Evolutionary conservation across 2,113 vertebrate species (phyloP).

Genomic region (Phyllostomus discolor): DNA sequence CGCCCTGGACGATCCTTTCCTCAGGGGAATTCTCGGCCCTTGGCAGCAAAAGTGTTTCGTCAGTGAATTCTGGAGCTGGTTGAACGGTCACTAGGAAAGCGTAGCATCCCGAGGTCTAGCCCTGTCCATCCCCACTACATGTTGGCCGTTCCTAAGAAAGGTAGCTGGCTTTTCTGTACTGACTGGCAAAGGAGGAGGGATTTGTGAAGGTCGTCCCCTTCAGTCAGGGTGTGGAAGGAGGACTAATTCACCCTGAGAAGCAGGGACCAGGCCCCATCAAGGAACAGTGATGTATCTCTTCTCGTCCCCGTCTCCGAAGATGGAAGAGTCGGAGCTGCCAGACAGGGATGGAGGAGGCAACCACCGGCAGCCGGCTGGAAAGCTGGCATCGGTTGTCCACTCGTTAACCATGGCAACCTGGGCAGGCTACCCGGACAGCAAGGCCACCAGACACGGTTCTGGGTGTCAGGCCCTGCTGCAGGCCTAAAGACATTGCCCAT

Average conservation of each 20-base stretch:
- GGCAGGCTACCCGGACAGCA: not conserved
- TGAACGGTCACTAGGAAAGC: not conserved
- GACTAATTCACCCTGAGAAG: not conserved
- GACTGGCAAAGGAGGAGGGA: not conserved
- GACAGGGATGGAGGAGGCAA: not conserved
- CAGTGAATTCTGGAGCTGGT: not conserved
- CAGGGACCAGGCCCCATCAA: not conserved
- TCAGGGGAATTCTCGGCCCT: not conserved
- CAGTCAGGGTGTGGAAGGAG: not conserved
- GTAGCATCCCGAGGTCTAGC: not conserved
- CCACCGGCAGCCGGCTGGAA: not conserved
- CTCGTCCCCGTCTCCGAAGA: not conserved
- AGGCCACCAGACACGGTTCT: not conserved
- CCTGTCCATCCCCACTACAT: not conserved
- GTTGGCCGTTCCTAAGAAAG: not conserved
- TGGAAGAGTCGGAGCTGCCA: not conserved
- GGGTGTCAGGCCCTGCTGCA: not conserved
- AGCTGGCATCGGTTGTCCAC: not conserved
- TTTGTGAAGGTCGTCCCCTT: not conserved
- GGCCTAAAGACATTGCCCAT: not conserved
- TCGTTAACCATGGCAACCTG: not conserved
- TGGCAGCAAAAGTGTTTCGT: not conserved
- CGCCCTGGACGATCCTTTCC: not conserved
- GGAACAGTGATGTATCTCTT: not conserved
- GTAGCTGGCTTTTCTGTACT: not conserved